phyloP scores from a whole-genome alignment of 2,888 invertebrate genomes.

The Acleris holmiana region DNA sequence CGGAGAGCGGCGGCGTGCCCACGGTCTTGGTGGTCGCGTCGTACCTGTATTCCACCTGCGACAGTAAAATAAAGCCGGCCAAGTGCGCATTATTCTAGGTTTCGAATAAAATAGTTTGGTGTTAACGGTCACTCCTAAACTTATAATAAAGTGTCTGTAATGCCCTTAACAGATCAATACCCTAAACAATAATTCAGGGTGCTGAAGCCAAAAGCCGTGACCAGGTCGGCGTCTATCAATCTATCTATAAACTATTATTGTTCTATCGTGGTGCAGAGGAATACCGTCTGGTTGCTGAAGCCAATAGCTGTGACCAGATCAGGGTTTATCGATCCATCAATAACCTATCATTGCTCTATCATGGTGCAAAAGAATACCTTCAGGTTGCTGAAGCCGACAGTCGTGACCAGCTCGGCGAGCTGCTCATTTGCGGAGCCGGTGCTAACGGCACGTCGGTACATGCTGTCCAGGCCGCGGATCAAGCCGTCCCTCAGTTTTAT shows the following conservation, averaged over 20 bases:
- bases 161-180: too few relatives aligned
- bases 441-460: conserved; percentile 62
- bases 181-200: too few relatives aligned
- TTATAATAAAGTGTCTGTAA: too few relatives aligned
- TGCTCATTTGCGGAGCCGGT: conserved; percentile 47
- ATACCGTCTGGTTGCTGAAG: conserved; percentile 67
- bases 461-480: conserved; percentile 60
- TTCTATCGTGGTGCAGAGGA: too few relatives aligned
- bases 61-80: too few relatives aligned
- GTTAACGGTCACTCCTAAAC: too few relatives aligned
- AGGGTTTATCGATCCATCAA: too few relatives aligned
- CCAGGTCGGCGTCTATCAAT: too few relatives aligned
- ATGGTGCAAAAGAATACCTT: conserved; percentile 53
- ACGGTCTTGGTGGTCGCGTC: conserved; percentile 46
- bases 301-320: conserved; percentile 44
- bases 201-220: too few relatives aligned
- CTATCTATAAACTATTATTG: too few relatives aligned
- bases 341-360: background rate
- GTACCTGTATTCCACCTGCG: conserved; percentile 60
- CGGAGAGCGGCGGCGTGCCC: conserved; percentile 51
- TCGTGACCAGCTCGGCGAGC: conserved; percentile 52
- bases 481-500: conserved; percentile 55
- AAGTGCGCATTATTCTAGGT: too few relatives aligned
- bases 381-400: conserved; percentile 64
- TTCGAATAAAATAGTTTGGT: too few relatives aligned